Conservation (phyloP, 2,888 invertebrate genomes). For the Asteroscopus sphinx region DNA sequence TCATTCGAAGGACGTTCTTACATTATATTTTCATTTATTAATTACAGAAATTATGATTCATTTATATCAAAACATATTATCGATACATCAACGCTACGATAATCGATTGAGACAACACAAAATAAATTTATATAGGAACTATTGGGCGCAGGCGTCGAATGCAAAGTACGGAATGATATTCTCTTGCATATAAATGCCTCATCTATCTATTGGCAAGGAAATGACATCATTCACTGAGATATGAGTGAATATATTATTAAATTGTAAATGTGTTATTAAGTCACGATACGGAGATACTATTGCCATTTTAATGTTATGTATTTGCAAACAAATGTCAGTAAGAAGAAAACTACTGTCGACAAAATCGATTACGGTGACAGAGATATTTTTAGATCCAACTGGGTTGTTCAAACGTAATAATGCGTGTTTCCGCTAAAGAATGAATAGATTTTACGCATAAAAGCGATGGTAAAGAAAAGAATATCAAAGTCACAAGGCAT, state of each 20-base stretch:
- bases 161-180: conserved; percentile 31
- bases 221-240: conserved; percentile 27
- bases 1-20: background rate
- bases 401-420: conserved; percentile 1
- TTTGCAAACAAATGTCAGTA: conserved; percentile 36
- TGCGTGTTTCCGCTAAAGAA: conserved; percentile 17
- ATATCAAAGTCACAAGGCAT: too few relatives aligned
- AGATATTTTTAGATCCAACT: conserved; percentile 18
- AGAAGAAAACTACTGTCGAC: conserved; percentile 6
- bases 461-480: background rate
- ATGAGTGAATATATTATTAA: conserved; percentile 19
- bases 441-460: conserved; percentile 1
- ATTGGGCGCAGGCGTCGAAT: conserved; percentile 28
- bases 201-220: conserved; percentile 30
- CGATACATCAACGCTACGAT: conserved; percentile 1
- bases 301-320: conserved; percentile 7
- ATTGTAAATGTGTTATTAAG: conserved; percentile 15
- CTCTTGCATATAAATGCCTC: conserved; percentile 40
- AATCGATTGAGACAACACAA: conserved; percentile 21
- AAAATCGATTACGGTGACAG: conserved; percentile 31
- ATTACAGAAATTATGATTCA: too few relatives aligned
- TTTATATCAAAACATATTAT: conserved; percentile 5
- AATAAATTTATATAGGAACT: conserved; percentile 33
- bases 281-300: background rate
- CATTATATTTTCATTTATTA: background rate